Evolutionary conservation across 1,140 invertebrate genomes (phyloP).

Genomic region (Euglossa dilemma): DNA sequence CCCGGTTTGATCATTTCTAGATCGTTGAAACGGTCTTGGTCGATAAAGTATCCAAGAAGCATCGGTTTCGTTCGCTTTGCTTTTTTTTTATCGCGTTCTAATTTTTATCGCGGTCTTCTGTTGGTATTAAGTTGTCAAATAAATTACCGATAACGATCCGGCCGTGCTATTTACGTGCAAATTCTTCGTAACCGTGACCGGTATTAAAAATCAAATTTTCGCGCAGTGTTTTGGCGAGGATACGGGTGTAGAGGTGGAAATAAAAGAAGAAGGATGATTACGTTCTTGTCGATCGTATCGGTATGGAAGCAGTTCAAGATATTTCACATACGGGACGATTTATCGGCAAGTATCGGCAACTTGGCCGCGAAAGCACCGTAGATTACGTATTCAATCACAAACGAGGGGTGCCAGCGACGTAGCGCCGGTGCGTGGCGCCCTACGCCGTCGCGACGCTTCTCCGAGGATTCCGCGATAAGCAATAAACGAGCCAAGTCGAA

Average conservation of each 20-base stretch:
- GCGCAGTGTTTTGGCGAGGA: background rate
- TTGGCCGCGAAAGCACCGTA: constrained; percentile 52
- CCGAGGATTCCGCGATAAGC: constrained; percentile 57
- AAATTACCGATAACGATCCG: no score
- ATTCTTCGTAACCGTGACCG: no score
- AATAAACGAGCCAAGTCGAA: constrained; percentile 56
- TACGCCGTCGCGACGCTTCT: constrained; percentile 54
- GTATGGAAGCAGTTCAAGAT: constrained; percentile 32
- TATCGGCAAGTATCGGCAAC: constrained; percentile 44
- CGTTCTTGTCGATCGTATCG: constrained; percentile 1
- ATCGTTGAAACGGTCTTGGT: no score
- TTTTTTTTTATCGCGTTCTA: no score
- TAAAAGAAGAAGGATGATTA: background rate
- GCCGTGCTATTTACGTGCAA: no score
- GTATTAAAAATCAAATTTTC: background rate
- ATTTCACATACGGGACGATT: constrained; percentile 52
- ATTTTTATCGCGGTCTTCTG: no score
- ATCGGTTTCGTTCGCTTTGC: no score
- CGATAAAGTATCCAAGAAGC: no score
- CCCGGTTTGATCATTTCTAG: no score
- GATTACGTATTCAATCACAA: constrained; percentile 68
- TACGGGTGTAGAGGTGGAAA: background rate
- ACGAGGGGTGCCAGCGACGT: constrained; percentile 19
- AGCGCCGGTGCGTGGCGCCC: constrained; percentile 52
- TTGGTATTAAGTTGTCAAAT: no score